A percentile compares a stretch with the other conserved stretches of the same genome.
Conservation (phyloP, 1,140 invertebrate genomes). For the Trichonephila clavata region DNA sequence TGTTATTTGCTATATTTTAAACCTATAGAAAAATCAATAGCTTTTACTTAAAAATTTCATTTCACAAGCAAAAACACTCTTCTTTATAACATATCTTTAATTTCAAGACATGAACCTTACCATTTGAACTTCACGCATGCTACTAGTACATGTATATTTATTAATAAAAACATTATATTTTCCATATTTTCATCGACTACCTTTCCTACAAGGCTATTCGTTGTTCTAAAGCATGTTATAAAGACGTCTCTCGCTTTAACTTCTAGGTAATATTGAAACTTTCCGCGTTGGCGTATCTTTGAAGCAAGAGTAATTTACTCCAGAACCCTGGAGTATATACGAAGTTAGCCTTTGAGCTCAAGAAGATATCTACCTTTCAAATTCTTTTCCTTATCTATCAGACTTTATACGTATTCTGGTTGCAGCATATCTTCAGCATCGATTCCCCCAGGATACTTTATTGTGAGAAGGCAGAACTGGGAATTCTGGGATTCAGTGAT, state of each 20-base stretch:
- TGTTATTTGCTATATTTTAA: no score
- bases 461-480: not conserved
- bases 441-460: not conserved
- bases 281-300: not conserved
- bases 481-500: not conserved
- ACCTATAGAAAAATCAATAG: no score
- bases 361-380: not conserved
- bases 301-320: not conserved
- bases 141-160: no score
- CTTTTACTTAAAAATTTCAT: no score
- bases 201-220: no score
- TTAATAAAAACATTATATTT: no score
- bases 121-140: no score
- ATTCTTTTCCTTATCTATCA: slow-evolving; percentile 14
- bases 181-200: no score
- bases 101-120: no score
- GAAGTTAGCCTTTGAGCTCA: not conserved
- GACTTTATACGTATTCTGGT: not conserved
- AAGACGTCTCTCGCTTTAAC: not conserved
- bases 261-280: not conserved
- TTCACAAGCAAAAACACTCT: no score
- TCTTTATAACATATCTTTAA: no score
- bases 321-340: not conserved
- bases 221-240: no score
- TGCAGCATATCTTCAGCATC: not conserved